A percentile compares a stretch with the other conserved stretches of the same genome.
These are phyloP conservation scores for Mythimna albipuncta DNA, from an alignment of 2,888 invertebrate genomes.

Conservation along the genomic window DNA sequence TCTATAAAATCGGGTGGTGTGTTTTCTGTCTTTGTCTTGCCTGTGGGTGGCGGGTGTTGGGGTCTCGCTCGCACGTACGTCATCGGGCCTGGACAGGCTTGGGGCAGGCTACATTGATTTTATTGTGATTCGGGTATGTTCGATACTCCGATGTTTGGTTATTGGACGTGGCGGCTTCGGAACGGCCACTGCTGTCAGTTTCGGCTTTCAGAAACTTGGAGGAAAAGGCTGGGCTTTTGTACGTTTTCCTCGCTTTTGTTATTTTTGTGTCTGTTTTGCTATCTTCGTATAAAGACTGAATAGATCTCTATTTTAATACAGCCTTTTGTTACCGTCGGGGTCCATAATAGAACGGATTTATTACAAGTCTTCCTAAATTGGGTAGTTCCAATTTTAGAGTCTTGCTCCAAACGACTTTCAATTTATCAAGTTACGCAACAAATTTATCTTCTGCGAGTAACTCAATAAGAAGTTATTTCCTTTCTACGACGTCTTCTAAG, in stretches of 20 bases:
- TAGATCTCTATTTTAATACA: conserved; percentile 35
- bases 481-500: conserved; percentile 28
- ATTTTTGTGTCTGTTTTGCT: conserved; percentile 29
- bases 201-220: conserved; percentile 40
- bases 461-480: conserved; percentile 41
- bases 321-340: conserved; percentile 33
- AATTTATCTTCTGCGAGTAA: conserved; percentile 45
- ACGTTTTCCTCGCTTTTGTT: conserved; percentile 39
- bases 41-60: conserved; percentile 36
- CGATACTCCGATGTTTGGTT: conserved; percentile 58
- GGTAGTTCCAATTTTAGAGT: conserved; percentile 35
- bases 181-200: conserved; percentile 40
- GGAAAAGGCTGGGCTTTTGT: conserved; percentile 31
- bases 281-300: conserved; percentile 31
- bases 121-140: conserved; percentile 67
- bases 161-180: conserved; percentile 43
- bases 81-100: conserved; percentile 70
- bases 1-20: conserved; percentile 69
- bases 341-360: conserved; percentile 43
- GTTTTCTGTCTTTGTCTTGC: conserved; percentile 59
- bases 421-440: conserved; percentile 45
- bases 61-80: conserved; percentile 65
- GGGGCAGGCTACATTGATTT: conserved; percentile 78
- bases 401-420: conserved; percentile 36
- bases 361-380: conserved; percentile 34